Conservation (phyloP, 2,113 vertebrate species). For the Urocynchramus pylzowi region DNA sequence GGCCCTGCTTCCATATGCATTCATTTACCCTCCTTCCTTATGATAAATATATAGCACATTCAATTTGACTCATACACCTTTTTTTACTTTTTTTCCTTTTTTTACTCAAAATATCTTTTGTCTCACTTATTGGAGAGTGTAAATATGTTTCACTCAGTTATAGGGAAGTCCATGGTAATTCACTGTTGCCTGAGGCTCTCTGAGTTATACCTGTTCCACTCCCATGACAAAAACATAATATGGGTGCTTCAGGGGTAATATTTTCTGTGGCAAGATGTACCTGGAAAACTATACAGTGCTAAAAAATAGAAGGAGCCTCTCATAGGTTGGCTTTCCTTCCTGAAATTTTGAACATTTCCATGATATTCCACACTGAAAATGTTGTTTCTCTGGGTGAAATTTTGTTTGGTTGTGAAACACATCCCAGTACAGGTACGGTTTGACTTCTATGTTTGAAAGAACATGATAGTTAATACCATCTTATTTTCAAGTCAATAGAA, state of each 20-base stretch:
- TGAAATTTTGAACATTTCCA: neutral
- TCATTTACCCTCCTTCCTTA: neutral
- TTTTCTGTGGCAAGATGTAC: neutral
- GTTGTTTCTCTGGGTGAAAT: neutral
- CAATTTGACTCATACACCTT: slow-evolving; percentile 27
- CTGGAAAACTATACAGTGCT: neutral
- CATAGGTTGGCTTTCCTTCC: neutral
- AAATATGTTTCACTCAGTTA: slow-evolving; percentile 63
- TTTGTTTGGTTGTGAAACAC: neutral
- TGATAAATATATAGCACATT: neutral
- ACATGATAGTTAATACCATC: neutral
- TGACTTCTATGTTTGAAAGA: neutral
- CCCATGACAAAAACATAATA: slow-evolving; percentile 62
- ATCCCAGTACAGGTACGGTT: neutral
- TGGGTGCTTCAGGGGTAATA: slow-evolving; percentile 4
- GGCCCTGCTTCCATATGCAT: neutral
- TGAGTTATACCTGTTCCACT: slow-evolving; percentile 54
- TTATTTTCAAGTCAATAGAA: neutral
- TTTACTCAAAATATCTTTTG: slow-evolving; percentile 44
- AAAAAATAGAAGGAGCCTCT: neutral
- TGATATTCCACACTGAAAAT: neutral
- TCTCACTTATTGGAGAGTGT: slow-evolving; percentile 37
- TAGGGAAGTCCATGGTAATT: slow-evolving; percentile 57
- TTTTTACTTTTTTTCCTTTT: slow-evolving; percentile 1
- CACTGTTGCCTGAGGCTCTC: slow-evolving; percentile 36